Base-by-base conservation (phyloP, 2,797 vertebrate genomes). In the Philypnodon macrostomus region DNA sequence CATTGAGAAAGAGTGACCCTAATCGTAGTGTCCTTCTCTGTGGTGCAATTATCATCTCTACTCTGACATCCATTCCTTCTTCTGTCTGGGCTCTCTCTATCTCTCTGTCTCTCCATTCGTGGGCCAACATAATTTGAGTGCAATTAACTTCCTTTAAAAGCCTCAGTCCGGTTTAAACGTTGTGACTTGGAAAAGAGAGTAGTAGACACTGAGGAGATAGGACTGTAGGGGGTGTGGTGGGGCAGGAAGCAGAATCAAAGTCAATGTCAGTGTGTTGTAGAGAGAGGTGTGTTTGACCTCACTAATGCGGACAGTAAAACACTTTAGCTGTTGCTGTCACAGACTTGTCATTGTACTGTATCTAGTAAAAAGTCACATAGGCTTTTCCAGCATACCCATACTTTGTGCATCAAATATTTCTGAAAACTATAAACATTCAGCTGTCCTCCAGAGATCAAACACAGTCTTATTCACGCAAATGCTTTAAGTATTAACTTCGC, bases 121-220 rank as follows among this genome's bases (percentile, higher is more conserved):
- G 86, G 89, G 88, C 87, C 85, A 89, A 90, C 87, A 88, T 90
- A 91, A 91, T 91, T 91, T 91, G 87, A 91, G 89, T 89, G 90
- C 89, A 91, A 91, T 91, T 91, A 90, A 91, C 88, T 87, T 87
- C 83, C 87, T 87, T 90, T 90, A 91, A 90, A 91, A 90, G 89
- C 89, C 75, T 76, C 70, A 72, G 79, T 83, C 77, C 39, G 83
- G 85, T 88, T 91, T 89, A 89, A 91, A 88, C 73, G 77, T 78
- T 63, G 78, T 75, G 86, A 86, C 89, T 89, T 88, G 87, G 81
- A 84, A 70, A 74, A 73, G 77, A 79, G 77, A n/a, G n/a, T n/a
- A n/a, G 77, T 77, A 81, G 73, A 71, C 49, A 36, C 55, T 42
- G 59, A 53, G 61, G 39, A 41, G 23, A 26, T 57, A 49, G 69